These are phyloP conservation scores for Agonopterix alstromeriana DNA, from an alignment of 2,888 invertebrate genomes.

Conservation along the genomic window DNA sequence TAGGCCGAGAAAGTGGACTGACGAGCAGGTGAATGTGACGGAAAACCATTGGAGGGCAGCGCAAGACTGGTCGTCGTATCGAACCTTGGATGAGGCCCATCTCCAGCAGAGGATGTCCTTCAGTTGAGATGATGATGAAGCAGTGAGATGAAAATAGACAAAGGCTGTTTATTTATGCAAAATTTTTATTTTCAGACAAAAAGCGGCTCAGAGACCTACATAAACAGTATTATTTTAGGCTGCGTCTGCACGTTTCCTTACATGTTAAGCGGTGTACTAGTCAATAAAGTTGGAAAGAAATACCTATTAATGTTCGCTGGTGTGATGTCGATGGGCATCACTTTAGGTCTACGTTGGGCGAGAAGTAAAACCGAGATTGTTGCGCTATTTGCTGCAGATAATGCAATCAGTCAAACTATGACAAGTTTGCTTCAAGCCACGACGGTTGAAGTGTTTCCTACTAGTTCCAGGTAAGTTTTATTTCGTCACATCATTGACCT, in stretches of 20 bases:
- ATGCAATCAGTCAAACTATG: constrained; percentile 33
- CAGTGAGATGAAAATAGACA: too few relatives aligned
- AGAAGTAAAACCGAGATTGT: constrained; percentile 34
- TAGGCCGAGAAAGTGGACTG: too few relatives aligned
- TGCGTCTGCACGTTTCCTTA: constrained; percentile 35
- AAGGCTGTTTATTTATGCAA: background rate
- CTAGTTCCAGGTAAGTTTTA: constrained; percentile 37
- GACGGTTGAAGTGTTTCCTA: constrained; percentile 46
- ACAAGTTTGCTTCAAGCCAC: constrained; percentile 40
- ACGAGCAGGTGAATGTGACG: too few relatives aligned
- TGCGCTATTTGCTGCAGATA: constrained; percentile 31
- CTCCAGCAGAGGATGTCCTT: too few relatives aligned
- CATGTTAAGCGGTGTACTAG: constrained; percentile 37
- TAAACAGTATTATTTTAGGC: constrained; percentile 52
- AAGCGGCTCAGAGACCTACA: constrained; percentile 51
- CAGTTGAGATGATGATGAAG: too few relatives aligned
- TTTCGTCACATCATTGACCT: too few relatives aligned
- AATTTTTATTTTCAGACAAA: constrained; percentile 28
- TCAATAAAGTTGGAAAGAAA: constrained; percentile 51
- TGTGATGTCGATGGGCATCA: constrained; percentile 20
- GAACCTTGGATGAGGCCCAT: too few relatives aligned
- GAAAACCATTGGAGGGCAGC: too few relatives aligned
- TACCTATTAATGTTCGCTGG: constrained; percentile 28
- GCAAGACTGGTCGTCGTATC: too few relatives aligned
- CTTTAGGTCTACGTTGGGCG: constrained; percentile 36